Percentiles rank a stretch among this genome's conserved stretches.
Conservation (phyloP, 2,797 vertebrate genomes). For the Tenualosa thibaudeaui region DNA sequence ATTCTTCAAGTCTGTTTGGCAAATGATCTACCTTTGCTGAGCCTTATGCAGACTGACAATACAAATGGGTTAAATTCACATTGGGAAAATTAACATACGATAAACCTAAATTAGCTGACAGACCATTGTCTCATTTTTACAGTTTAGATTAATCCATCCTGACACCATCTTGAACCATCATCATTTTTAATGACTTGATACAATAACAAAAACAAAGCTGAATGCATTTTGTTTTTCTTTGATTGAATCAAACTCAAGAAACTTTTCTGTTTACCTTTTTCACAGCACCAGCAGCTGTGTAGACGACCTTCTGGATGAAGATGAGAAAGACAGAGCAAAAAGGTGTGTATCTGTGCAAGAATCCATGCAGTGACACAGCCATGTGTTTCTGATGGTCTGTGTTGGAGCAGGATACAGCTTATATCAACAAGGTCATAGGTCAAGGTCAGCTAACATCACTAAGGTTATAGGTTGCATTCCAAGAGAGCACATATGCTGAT, state of each 20-base stretch:
- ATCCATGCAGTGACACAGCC: not conserved
- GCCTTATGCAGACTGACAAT: too few relatives aligned
- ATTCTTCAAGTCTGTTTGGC: not conserved
- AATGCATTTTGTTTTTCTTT: not conserved
- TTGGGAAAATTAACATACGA: too few relatives aligned
- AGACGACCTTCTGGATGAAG: conserved; percentile 87
- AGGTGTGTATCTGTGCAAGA: conserved; percentile 70
- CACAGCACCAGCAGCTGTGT: conserved; percentile 82
- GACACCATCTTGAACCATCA: too few relatives aligned
- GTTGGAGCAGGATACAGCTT: not conserved
- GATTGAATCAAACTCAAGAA: too few relatives aligned
- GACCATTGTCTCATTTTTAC: too few relatives aligned
- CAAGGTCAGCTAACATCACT: not conserved
- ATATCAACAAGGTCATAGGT: not conserved
- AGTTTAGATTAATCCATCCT: too few relatives aligned
- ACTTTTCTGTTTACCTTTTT: conserved; percentile 49
- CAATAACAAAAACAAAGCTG: too few relatives aligned
- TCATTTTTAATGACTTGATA: too few relatives aligned
- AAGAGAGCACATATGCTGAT: too few relatives aligned
- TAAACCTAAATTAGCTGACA: too few relatives aligned
- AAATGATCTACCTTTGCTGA: not conserved
- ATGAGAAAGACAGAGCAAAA: conserved; percentile 84
- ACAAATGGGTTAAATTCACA: too few relatives aligned
- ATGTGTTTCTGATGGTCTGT: not conserved
- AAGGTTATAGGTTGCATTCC: not conserved